These are phyloP conservation scores for Monomorium pharaonis DNA, from an alignment of 1,140 invertebrate species.

Conservation along the genomic window DNA sequence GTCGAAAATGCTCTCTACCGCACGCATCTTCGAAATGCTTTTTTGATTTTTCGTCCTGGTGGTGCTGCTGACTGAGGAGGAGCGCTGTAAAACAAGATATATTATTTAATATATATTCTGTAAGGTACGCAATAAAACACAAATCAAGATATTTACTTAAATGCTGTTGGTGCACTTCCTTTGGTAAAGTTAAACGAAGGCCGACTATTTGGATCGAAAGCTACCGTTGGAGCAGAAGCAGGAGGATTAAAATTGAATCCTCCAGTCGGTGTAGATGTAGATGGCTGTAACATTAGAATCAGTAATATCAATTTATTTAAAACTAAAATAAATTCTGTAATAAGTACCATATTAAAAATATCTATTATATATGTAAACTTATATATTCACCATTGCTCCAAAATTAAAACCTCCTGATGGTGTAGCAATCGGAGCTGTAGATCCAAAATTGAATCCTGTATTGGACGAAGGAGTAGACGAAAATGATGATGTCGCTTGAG, in stretches of 20 bases:
- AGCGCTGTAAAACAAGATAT: slow-evolving; percentile 64
- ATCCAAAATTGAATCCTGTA: slow-evolving; percentile 76
- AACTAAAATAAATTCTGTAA: no score
- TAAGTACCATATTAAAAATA: not conserved
- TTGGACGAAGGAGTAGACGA: slow-evolving; percentile 65
- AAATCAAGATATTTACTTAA: slow-evolving; percentile 77
- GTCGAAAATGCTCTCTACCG: slow-evolving; percentile 76
- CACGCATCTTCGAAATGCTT: slow-evolving; percentile 80
- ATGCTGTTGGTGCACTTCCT: slow-evolving; percentile 78
- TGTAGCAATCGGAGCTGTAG: slow-evolving; percentile 58
- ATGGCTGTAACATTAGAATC: slow-evolving; percentile 49
- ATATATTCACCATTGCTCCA: slow-evolving; percentile 69
- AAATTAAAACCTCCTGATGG: slow-evolving; percentile 77
- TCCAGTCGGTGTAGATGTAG: slow-evolving; percentile 69
- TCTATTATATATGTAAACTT: not conserved
- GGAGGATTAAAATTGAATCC: slow-evolving; percentile 81
- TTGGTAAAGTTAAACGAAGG: slow-evolving; percentile 83
- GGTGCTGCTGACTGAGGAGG: slow-evolving; percentile 65
- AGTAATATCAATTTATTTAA: no score
- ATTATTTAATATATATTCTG: not conserved
- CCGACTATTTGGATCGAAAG: slow-evolving; percentile 81
- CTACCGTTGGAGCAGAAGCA: slow-evolving; percentile 60
- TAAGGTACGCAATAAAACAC: not conserved
- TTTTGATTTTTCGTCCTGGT: slow-evolving; percentile 79
- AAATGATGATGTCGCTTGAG: slow-evolving; percentile 65